Percentiles rank a stretch among this genome's conserved stretches.
Conservation (phyloP, 2,797 vertebrate species). For the Erithacus rubecula region DNA sequence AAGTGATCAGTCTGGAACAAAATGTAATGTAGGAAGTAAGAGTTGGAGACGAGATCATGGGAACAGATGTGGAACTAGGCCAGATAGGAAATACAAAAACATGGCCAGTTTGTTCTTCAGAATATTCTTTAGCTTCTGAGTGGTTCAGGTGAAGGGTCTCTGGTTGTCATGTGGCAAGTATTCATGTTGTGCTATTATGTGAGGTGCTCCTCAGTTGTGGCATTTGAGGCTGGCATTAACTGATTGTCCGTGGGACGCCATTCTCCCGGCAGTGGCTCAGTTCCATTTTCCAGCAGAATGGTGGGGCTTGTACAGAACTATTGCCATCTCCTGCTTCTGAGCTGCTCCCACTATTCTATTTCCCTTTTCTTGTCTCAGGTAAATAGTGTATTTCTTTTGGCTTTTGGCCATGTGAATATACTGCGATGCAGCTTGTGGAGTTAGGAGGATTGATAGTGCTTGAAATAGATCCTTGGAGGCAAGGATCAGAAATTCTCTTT, state of each 20-base stretch:
- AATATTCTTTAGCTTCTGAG: background rate
- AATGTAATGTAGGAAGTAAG: background rate
- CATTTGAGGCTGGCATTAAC: background rate
- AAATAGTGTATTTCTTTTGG: background rate
- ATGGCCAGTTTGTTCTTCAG: background rate
- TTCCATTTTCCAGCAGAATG: background rate
- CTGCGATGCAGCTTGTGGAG: background rate
- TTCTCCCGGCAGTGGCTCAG: background rate
- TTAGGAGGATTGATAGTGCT: conserved; percentile 13
- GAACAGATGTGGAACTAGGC: background rate
- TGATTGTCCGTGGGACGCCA: background rate
- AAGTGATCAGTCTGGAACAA: background rate
- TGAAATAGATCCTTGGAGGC: conserved; percentile 32
- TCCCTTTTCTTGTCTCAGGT: background rate
- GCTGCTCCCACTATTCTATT: background rate
- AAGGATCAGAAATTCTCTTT: background rate
- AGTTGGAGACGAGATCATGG: background rate
- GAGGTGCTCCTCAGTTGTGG: background rate
- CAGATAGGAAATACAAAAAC: background rate
- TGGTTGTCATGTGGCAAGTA: background rate
- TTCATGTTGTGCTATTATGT: background rate
- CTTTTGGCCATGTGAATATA: background rate
- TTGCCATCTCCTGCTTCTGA: background rate
- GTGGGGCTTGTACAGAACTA: background rate
- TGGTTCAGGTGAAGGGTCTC: background rate